These are phyloP conservation scores for Charadrius vociferus DNA, from an alignment of 2,113 vertebrate genomes.

Conservation along the genomic window DNA sequence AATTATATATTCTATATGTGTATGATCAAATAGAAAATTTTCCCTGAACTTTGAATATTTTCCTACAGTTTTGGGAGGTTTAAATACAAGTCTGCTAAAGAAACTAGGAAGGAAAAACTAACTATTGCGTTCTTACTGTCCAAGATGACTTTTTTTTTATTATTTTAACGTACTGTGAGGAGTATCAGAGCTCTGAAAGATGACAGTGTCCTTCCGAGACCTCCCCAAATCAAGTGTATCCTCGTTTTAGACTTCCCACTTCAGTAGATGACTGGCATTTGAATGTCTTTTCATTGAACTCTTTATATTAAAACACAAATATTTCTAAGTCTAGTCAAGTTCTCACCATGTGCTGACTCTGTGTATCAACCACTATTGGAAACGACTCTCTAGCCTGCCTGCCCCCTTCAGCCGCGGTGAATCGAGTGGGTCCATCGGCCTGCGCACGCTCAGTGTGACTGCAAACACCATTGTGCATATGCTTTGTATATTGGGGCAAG, in stretches of 20 bases:
- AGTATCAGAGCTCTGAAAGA: neutral
- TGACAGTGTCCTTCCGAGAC: neutral
- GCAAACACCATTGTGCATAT: slow-evolving; percentile 66
- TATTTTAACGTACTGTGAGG: neutral
- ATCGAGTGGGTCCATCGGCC: slow-evolving; percentile 51
- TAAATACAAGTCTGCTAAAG: neutral
- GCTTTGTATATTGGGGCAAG: slow-evolving; percentile 77
- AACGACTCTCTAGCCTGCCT: slow-evolving; percentile 33
- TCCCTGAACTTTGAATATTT: neutral
- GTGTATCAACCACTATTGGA: slow-evolving; percentile 61
- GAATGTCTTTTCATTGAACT: neutral
- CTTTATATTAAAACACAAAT: neutral
- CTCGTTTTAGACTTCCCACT: neutral
- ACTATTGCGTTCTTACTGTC: neutral
- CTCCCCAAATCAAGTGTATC: neutral
- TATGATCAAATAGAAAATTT: neutral
- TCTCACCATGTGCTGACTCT: slow-evolving; percentile 65
- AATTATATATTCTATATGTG: neutral
- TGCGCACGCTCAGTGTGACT: slow-evolving; percentile 72
- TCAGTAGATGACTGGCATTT: neutral
- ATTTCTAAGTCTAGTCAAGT: slow-evolving; percentile 47
- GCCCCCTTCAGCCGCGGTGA: slow-evolving; percentile 53
- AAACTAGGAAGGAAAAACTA: neutral
- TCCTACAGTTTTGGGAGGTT: neutral
- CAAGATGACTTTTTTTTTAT: neutral